Evolutionary conservation across 2,113 vertebrate species (phyloP).

Genomic region (Corythoichthys haematopterus): DNA sequence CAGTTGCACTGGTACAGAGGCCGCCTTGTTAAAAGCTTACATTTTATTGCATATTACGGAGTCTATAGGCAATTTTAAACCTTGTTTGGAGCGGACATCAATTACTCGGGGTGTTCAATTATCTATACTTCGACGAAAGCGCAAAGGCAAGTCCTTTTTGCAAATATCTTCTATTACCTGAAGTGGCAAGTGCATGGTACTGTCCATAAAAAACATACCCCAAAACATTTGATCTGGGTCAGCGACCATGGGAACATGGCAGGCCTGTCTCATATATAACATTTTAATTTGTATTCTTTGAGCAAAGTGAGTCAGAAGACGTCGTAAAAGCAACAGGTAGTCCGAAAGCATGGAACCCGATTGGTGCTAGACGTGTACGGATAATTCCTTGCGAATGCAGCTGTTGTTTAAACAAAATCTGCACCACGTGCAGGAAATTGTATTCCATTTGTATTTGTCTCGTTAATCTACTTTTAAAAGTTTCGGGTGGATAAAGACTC

Average conservation of each 20-base stretch:
- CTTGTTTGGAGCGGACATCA: too few relatives aligned
- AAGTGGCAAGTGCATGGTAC: conserved; percentile 10
- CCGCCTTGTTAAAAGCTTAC: conserved; percentile 41
- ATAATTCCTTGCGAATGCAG: conserved; percentile 34
- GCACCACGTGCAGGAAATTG: conserved; percentile 17
- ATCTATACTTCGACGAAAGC: not conserved
- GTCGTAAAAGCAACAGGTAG: conserved; percentile 39
- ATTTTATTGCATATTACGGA: conserved; percentile 45
- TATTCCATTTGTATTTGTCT: conserved; percentile 22
- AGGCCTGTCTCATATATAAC: conserved; percentile 12
- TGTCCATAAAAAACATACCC: conserved; percentile 32
- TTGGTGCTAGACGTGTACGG: conserved; percentile 28
- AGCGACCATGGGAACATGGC: conserved; percentile 36
- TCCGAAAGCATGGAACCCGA: conserved; percentile 24
- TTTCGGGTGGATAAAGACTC: not conserved
- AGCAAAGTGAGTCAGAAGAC: conserved; percentile 31
- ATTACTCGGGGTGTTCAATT: too few relatives aligned
- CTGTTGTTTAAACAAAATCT: conserved; percentile 1
- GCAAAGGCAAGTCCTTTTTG: not conserved
- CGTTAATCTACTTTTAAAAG: conserved; percentile 19
- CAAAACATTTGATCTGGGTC: conserved; percentile 34
- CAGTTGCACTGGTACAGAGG: conserved; percentile 31
- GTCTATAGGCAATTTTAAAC: too few relatives aligned
- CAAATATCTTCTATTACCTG: not conserved
- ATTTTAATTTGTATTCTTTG: conserved; percentile 17